phyloP scores from a whole-genome alignment of 1,140 invertebrate genomes.

The Chymomyza costata region DNA sequence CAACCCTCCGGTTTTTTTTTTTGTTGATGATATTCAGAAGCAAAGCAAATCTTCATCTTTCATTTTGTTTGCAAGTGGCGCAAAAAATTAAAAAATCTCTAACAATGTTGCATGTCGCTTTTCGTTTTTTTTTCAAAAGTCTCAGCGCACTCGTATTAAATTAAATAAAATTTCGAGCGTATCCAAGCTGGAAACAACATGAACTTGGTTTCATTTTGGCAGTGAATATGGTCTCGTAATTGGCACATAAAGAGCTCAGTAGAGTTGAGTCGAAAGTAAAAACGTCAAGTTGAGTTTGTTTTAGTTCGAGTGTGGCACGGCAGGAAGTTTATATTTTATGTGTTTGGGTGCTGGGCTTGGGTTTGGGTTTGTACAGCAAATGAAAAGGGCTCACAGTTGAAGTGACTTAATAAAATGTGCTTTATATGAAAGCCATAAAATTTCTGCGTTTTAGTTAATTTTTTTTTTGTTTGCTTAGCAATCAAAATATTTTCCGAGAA shows the following conservation, averaged over 20 bases:
- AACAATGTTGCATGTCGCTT: constrained; percentile 9
- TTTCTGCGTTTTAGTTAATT: background rate
- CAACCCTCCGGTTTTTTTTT: constrained; percentile 15
- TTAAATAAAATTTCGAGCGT: constrained; percentile 15
- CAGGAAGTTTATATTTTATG: too few species aligned
- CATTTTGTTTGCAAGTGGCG: background rate
- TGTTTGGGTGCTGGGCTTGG: too few species aligned
- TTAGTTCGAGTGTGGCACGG: constrained; percentile 19
- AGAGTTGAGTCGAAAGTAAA: constrained; percentile 15
- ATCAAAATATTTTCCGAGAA: too few species aligned
- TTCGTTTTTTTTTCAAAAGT: constrained; percentile 1
- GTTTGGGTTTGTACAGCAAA: too few species aligned
- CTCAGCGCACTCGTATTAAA: constrained; percentile 12
- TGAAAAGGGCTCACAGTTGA: too few species aligned
- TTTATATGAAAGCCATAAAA: too few species aligned
- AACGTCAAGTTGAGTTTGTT: constrained; percentile 15
- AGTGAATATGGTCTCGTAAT: constrained; percentile 15
- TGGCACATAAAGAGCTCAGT: constrained; percentile 23
- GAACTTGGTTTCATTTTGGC: constrained; percentile 12
- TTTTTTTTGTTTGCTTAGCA: constrained; percentile 1
- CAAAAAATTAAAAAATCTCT: constrained; percentile 17
- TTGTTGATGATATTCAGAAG: too few species aligned
- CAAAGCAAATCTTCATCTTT: too few species aligned
- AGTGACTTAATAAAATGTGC: too few species aligned
- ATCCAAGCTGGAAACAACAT: constrained; percentile 2